Evolutionary conservation across 2,797 vertebrate species (phyloP).

Genomic region (Zalophus californianus): DNA sequence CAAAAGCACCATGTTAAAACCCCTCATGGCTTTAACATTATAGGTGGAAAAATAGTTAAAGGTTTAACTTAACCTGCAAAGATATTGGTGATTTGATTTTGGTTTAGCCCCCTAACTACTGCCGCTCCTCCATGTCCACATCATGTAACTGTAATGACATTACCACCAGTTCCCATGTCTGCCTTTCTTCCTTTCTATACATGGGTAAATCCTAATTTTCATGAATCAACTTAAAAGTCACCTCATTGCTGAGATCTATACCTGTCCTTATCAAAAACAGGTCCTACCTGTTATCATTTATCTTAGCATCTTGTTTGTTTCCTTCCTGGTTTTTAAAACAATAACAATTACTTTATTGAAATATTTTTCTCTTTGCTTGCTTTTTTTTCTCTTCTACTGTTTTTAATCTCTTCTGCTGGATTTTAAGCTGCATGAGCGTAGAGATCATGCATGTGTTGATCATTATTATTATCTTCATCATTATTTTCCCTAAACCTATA

Average conservation of each 20-base stretch:
- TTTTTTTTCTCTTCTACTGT: neutral
- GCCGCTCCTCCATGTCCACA: neutral
- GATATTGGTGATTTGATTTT: neutral
- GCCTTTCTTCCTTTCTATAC: neutral
- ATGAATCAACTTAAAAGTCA: neutral
- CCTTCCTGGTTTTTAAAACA: neutral
- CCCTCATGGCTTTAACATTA: neutral
- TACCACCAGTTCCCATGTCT: neutral
- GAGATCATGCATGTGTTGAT: neutral
- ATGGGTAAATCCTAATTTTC: neutral
- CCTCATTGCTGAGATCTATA: neutral
- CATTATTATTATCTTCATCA: neutral
- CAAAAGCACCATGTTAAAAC: neutral
- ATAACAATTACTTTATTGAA: neutral
- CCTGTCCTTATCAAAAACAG: neutral
- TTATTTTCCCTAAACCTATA: neutral
- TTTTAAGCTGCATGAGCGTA: neutral
- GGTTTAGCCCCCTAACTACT: neutral
- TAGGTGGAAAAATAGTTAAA: neutral
- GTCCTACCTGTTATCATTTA: neutral
- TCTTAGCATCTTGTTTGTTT: neutral
- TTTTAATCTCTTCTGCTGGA: neutral
- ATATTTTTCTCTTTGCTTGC: neutral
- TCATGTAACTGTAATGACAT: neutral
- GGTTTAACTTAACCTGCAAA: neutral